A percentile compares a stretch with the other conserved stretches of the same genome.
These are phyloP conservation scores for Abrostola triplasia DNA, from an alignment of 2,888 invertebrate species.

Conservation along the genomic window DNA sequence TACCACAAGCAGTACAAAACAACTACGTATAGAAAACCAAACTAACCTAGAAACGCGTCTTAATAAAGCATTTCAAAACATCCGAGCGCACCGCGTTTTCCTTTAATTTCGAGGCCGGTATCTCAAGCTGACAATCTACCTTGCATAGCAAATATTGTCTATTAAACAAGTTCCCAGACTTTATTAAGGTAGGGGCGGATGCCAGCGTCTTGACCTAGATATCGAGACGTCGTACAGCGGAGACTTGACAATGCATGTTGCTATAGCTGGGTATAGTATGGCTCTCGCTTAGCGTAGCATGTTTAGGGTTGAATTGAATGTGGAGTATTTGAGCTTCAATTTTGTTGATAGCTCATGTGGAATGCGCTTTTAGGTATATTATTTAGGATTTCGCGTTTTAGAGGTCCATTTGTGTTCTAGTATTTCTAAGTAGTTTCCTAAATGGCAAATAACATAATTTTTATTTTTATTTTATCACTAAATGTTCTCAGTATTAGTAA, in stretches of 20 bases:
- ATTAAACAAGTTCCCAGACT: slow-evolving; percentile 50
- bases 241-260: slow-evolving; percentile 40
- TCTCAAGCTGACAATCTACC: slow-evolving; percentile 32
- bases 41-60: background rate
- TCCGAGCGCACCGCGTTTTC: slow-evolving; percentile 7
- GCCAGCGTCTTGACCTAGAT: slow-evolving; percentile 52
- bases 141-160: slow-evolving; percentile 57
- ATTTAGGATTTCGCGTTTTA: too few relatives aligned
- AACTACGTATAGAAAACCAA: too few relatives aligned
- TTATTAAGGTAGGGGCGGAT: slow-evolving; percentile 49
- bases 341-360: background rate
- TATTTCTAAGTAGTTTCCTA: too few relatives aligned
- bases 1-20: too few relatives aligned
- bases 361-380: too few relatives aligned
- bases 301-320: background rate
- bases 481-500: too few relatives aligned
- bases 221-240: slow-evolving; percentile 34
- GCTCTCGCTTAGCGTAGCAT: background rate
- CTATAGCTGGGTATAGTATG: slow-evolving; percentile 1
- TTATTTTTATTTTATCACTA: too few relatives aligned
- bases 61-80: slow-evolving; percentile 1
- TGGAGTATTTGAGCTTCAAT: background rate
- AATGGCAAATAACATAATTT: too few relatives aligned
- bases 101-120: slow-evolving; percentile 29
- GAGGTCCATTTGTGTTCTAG: too few relatives aligned